These are phyloP conservation scores for Heliconius congener DNA, from an alignment of 1,140 invertebrate species.

Conservation along the genomic window DNA sequence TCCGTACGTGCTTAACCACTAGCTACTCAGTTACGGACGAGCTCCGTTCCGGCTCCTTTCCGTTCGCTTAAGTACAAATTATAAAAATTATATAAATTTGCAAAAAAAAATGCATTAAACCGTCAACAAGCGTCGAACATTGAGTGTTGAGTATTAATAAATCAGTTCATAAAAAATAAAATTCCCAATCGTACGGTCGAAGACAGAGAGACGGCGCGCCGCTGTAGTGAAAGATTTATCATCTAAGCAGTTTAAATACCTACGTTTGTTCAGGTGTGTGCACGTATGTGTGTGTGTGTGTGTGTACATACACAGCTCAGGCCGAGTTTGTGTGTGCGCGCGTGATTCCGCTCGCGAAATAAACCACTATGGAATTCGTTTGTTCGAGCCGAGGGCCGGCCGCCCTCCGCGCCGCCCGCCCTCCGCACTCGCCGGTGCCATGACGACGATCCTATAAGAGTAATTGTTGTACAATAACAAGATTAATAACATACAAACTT, in stretches of 20 bases:
- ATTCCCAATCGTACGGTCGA: background rate
- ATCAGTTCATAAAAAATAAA: constrained; percentile 9
- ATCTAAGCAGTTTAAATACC: constrained; percentile 29
- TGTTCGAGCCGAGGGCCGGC: background rate
- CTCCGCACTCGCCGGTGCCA: too few relatives aligned
- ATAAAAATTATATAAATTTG: too few relatives aligned
- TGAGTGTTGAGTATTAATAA: constrained; percentile 11
- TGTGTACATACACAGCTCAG: background rate
- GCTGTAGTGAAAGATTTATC: constrained; percentile 29
- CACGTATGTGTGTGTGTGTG: background rate
- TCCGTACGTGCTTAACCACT: too few relatives aligned
- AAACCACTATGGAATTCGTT: constrained; percentile 22
- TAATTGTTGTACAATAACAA: too few relatives aligned
- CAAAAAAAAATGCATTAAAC: too few relatives aligned
- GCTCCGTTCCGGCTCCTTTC: too few relatives aligned
- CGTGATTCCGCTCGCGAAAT: constrained; percentile 30
- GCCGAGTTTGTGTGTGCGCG: constrained; percentile 14
- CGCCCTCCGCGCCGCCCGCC: too few relatives aligned
- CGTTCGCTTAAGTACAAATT: too few relatives aligned
- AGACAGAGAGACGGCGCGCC: background rate
- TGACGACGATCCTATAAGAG: too few relatives aligned
- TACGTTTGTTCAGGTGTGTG: background rate
- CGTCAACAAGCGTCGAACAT: background rate
- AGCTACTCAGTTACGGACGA: too few relatives aligned
- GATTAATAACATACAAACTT: too few relatives aligned